Conservation (phyloP, 2,797 vertebrate genomes). For the Gorsachius magnificus region DNA sequence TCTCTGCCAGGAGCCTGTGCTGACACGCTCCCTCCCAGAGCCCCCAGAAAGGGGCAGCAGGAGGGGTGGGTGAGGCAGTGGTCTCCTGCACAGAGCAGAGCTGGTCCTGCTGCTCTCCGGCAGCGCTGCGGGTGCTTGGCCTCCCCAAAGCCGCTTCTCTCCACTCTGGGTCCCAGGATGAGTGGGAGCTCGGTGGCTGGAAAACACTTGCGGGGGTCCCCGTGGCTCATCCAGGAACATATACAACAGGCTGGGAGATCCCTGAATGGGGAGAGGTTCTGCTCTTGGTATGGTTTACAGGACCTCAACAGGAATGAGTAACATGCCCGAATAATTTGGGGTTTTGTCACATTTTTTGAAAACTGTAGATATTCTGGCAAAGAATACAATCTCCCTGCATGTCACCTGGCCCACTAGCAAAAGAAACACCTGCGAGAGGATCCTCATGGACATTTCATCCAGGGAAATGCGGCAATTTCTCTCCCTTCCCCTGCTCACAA, state of each 20-base stretch:
- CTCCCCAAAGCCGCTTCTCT: not conserved
- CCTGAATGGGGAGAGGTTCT: not conserved
- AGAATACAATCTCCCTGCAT: not conserved
- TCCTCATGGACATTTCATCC: not conserved
- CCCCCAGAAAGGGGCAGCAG: fast-evolving
- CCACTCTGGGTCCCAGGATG: not conserved
- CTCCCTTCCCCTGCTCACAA: not conserved
- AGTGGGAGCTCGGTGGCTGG: fast-evolving
- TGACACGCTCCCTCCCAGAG: not conserved
- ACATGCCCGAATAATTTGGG: not conserved
- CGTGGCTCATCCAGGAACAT: not conserved
- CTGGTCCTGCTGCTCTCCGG: not conserved
- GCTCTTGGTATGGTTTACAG: not conserved
- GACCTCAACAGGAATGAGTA: not conserved
- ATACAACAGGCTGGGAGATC: not conserved
- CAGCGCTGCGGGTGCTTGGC: not conserved
- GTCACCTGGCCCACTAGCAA: not conserved
- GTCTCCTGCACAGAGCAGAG: not conserved
- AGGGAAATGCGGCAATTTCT: not conserved
- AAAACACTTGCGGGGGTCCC: not conserved
- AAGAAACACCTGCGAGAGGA: not conserved
- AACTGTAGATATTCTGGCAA: not conserved
- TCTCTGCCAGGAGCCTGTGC: not conserved
- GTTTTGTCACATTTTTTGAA: not conserved
- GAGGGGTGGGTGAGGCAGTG: not conserved